phyloP scores from a whole-genome alignment of 1,140 invertebrate genomes.

The Chlorops oryzae region DNA sequence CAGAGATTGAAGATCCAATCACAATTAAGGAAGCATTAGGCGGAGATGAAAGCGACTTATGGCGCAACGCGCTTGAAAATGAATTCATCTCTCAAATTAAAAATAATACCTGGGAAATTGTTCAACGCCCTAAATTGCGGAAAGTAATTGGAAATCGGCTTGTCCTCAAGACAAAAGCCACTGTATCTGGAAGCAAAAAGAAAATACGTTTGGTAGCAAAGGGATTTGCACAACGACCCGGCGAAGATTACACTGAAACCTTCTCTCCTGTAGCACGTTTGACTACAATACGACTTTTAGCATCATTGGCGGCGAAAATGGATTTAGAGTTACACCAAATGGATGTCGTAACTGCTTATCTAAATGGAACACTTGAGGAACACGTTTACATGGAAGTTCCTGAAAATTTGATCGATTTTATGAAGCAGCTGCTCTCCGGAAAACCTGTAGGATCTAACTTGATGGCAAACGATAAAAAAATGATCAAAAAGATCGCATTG shows the following conservation, averaged over 20 bases:
- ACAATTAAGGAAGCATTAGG: too few species aligned
- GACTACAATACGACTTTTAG: too few species aligned
- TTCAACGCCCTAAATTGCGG: too few species aligned
- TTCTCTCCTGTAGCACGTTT: constrained; percentile 10
- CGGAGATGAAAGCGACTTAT: too few species aligned
- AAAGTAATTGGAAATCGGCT: too few species aligned
- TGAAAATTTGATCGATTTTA: not conserved
- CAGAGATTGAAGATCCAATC: too few species aligned
- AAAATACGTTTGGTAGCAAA: constrained; percentile 11
- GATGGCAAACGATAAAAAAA: not conserved
- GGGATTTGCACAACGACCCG: constrained; percentile 6
- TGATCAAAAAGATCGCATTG: not conserved
- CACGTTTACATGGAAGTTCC: constrained; percentile 3
- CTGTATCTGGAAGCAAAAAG: not conserved
- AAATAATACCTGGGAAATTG: too few species aligned
- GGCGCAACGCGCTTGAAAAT: too few species aligned
- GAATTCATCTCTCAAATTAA: too few species aligned
- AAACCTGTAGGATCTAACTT: not conserved
- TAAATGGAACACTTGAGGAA: too few species aligned
- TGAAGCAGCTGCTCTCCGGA: not conserved
- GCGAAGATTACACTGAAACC: constrained; percentile 11
- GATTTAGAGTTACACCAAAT: constrained; percentile 10
- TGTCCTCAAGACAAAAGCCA: too few species aligned
- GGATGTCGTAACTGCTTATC: constrained; percentile 3
- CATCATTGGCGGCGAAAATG: not conserved